phyloP scores from a whole-genome alignment of 2,888 invertebrate species.

The Aquatica leii region DNA sequence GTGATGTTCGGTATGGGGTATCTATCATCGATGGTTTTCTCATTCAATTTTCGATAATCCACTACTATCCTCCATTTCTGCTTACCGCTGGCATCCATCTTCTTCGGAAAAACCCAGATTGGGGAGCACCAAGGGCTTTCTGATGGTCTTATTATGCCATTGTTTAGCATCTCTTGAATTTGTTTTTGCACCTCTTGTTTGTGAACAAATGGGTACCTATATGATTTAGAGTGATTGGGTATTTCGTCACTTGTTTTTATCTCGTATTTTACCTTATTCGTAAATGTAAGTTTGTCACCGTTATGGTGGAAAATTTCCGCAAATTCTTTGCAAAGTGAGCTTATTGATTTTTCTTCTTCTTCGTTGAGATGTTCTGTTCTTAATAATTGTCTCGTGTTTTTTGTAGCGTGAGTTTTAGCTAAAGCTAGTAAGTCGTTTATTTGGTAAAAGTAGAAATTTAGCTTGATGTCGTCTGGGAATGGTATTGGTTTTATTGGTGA shows the following conservation, averaged over 20 bases:
- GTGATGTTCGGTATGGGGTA: background rate
- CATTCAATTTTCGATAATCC: slow-evolving; percentile 30
- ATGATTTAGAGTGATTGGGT: slow-evolving; percentile 40
- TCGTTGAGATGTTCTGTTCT: background rate
- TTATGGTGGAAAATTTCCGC: background rate
- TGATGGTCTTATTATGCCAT: background rate
- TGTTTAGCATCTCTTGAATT: slow-evolving; percentile 41
- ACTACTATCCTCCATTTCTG: slow-evolving; percentile 41
- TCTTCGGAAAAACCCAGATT: slow-evolving; percentile 45
- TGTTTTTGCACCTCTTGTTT: slow-evolving; percentile 42
- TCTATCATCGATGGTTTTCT: slow-evolving; percentile 20
- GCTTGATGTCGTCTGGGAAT: too few relatives aligned
- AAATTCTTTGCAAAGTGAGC: background rate
- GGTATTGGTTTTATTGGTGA: too few relatives aligned
- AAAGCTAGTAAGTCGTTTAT: too few relatives aligned
- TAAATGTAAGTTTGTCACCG: slow-evolving; percentile 23
- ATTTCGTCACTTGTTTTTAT: slow-evolving; percentile 37
- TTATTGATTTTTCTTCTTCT: background rate
- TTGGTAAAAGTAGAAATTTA: too few relatives aligned
- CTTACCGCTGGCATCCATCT: slow-evolving; percentile 42
- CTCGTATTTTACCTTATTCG: slow-evolving; percentile 42
- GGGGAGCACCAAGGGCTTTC: slow-evolving; percentile 40
- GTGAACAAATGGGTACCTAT: slow-evolving; percentile 45
- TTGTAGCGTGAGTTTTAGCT: too few relatives aligned
- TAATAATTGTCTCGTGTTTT: too few relatives aligned